phyloP scores from a whole-genome alignment of 2,797 vertebrate species.

The Arrhamphus sclerolepis region DNA sequence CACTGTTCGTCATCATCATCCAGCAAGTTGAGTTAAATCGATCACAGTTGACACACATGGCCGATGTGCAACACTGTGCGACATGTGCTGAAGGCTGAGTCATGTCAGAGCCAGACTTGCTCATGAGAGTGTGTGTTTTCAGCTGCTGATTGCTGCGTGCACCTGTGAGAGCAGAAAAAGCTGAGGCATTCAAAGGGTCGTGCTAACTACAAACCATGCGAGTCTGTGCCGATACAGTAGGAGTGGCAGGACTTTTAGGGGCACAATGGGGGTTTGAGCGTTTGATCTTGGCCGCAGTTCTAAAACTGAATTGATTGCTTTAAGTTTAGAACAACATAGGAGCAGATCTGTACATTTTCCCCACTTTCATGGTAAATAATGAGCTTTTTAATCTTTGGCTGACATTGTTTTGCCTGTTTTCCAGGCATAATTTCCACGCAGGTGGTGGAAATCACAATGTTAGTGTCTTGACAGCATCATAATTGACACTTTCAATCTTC shows the following conservation, averaged over 20 bases:
- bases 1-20: conserved; percentile 13
- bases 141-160: conserved; percentile 64
- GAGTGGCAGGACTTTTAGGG: not conserved
- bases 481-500: too few relatives aligned
- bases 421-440: too few relatives aligned
- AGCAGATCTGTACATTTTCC: conserved; percentile 6
- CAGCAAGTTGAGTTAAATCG: conserved; percentile 17
- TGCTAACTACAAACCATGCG: conserved; percentile 48
- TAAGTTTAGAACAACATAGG: conserved; percentile 6
- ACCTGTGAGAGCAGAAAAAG: conserved; percentile 61
- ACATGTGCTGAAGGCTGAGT: conserved; percentile 49
- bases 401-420: not conserved
- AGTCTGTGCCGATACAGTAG: conserved; percentile 24
- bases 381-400: conserved; percentile 9
- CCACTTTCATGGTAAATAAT: conserved; percentile 6
- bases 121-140: conserved; percentile 53
- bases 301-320: conserved; percentile 2
- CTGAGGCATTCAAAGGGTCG: conserved; percentile 29
- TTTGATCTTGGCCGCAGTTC: conserved; percentile 40
- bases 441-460: too few relatives aligned
- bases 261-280: not conserved
- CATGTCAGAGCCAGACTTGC: conserved; percentile 30
- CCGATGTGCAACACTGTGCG: conserved; percentile 11
- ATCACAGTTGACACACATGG: conserved; percentile 32
- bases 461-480: not conserved